Conservation (phyloP, 2,888 invertebrate species). For the Polymixis lichenea region DNA sequence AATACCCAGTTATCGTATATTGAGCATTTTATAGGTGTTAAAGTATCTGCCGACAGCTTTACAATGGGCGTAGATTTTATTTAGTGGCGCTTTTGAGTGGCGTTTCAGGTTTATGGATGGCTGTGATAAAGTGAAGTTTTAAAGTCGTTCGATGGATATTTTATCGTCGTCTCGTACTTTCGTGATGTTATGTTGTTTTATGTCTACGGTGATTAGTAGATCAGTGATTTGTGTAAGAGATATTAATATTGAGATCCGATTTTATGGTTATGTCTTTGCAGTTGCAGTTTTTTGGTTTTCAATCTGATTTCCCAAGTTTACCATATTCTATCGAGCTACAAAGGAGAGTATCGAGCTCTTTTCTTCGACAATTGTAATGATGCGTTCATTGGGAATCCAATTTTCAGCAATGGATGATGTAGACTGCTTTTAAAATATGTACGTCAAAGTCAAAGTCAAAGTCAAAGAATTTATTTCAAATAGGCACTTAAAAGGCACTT, state of each 20-base stretch:
- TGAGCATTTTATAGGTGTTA: conserved; percentile 62
- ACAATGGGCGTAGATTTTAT: conserved; percentile 53
- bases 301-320: not conserved
- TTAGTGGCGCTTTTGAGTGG: conserved; percentile 58
- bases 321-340: not conserved
- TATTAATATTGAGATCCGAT: conserved; percentile 24
- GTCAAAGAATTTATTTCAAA: no score
- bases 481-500: no score
- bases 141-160: conserved; percentile 43
- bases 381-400: fast-evolving
- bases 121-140: conserved; percentile 52
- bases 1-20: conserved; percentile 61
- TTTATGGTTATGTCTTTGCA: not conserved
- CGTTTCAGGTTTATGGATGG: conserved; percentile 52
- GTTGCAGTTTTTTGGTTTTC: not conserved
- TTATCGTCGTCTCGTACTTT: conserved; percentile 45
- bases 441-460: no score
- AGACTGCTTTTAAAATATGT: no score
- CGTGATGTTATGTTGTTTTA: conserved; percentile 22
- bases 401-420: not conserved
- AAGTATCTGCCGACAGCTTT: conserved; percentile 62
- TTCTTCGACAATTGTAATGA: not conserved
- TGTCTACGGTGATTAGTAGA: conserved; percentile 22
- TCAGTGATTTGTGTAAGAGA: not conserved
- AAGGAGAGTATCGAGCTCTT: not conserved